These are phyloP conservation scores for Musca domestica DNA, from an alignment of 1,140 invertebrate species.

Conservation along the genomic window DNA sequence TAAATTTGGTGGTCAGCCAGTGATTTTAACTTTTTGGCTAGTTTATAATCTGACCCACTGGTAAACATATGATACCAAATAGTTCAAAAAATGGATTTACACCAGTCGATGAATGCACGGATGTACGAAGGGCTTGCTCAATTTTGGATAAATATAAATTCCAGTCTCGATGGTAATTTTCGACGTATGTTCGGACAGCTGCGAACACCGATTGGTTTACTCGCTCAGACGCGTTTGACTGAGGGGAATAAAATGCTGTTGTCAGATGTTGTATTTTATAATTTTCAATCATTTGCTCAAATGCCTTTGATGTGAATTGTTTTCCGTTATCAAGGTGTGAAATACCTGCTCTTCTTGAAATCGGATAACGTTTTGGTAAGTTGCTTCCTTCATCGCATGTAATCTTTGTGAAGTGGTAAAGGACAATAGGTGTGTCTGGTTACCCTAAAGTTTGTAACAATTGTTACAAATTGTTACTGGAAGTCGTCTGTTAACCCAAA, in stretches of 20 bases:
- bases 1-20: background rate
- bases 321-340: constrained; percentile 4
- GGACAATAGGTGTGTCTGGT: no score
- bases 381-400: background rate
- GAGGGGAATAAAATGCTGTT: background rate
- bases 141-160: background rate
- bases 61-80: no score
- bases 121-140: no score
- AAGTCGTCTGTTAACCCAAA: no score
- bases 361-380: background rate
- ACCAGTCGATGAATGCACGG: background rate
- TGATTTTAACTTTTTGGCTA: background rate
- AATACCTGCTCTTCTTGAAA: background rate
- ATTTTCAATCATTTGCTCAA: background rate
- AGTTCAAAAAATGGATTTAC: no score
- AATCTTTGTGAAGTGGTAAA: background rate
- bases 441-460: no score
- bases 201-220: constrained; percentile 17
- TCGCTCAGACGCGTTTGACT: constrained; percentile 1
- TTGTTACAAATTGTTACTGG: no score
- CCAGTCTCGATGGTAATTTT: constrained; percentile 15
- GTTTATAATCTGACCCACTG: background rate
- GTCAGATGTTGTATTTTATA: background rate
- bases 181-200: constrained; percentile 13
- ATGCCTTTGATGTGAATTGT: background rate